Conservation (phyloP, 1,140 invertebrate genomes). For the Spodoptera litura region DNA sequence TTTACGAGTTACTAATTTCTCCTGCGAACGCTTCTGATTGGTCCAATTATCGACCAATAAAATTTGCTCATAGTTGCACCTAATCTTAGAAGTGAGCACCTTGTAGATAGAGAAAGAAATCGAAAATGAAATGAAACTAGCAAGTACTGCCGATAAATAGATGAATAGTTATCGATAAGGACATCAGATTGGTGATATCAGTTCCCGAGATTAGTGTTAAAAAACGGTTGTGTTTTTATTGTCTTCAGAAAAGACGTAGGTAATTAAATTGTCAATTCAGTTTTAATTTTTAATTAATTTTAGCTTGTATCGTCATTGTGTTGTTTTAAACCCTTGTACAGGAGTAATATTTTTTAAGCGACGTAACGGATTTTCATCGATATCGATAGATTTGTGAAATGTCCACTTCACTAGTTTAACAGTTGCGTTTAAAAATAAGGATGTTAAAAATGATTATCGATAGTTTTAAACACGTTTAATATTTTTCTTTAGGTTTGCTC, state of each 20-base stretch:
- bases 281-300: slow-evolving; percentile 20
- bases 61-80: slow-evolving; percentile 82
- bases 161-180: slow-evolving; percentile 14
- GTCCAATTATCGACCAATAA: slow-evolving; percentile 74
- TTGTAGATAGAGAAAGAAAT: slow-evolving; percentile 70
- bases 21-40: slow-evolving; percentile 55
- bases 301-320: slow-evolving; percentile 11
- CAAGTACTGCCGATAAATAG: slow-evolving; percentile 68
- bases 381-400: slow-evolving; percentile 18
- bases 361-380: too few species aligned
- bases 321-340: slow-evolving; percentile 9
- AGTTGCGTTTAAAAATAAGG: slow-evolving; percentile 19
- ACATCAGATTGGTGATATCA: slow-evolving; percentile 29
- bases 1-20: slow-evolving; percentile 49
- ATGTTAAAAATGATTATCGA: slow-evolving; percentile 9
- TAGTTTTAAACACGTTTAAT: slow-evolving; percentile 1
- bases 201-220: slow-evolving; percentile 40
- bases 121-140: slow-evolving; percentile 63
- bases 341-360: too few species aligned
- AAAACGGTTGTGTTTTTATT: slow-evolving; percentile 47
- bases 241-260: slow-evolving; percentile 38
- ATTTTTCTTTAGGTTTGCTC: neutral
- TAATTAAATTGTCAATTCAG: slow-evolving; percentile 42
- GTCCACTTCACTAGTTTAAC: slow-evolving; percentile 12
- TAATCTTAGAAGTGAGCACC: slow-evolving; percentile 74